These are phyloP conservation scores for Ateles fusciceps DNA, from an alignment of 2,797 vertebrate species.

Conservation along the genomic window DNA sequence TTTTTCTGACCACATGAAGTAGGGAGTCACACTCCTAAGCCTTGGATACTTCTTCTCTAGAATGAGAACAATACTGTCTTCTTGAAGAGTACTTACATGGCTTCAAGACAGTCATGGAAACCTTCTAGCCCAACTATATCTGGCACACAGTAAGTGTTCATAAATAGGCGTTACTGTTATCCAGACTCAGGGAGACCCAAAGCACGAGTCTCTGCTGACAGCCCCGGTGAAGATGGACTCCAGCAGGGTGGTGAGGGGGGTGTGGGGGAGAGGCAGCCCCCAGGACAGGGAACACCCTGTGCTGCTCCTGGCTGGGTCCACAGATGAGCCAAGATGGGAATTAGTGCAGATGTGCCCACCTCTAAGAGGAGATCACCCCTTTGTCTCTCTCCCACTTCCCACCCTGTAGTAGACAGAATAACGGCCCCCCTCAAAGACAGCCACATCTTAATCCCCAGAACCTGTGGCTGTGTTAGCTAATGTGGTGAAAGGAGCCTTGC, in stretches of 20 bases:
- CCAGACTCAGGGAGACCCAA: neutral
- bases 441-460: neutral
- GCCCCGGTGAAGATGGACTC: neutral
- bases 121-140: neutral
- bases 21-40: neutral
- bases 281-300: no score
- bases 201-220: neutral
- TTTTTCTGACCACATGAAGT: neutral
- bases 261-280: neutral
- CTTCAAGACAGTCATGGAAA: neutral
- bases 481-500: neutral
- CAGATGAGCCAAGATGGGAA: neutral
- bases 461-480: neutral
- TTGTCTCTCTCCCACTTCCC: neutral
- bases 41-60: neutral
- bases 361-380: neutral
- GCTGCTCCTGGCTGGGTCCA: neutral
- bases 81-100: neutral
- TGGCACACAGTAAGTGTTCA: neutral
- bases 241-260: accelerated
- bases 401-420: neutral
- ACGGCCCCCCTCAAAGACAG: no score
- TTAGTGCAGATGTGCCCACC: accelerated
- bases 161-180: neutral
- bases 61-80: neutral